A percentile compares a stretch with the other conserved stretches of the same genome.
These are phyloP conservation scores for Norana najaformis DNA, from an alignment of 2,888 invertebrate genomes.

Conservation along the genomic window DNA sequence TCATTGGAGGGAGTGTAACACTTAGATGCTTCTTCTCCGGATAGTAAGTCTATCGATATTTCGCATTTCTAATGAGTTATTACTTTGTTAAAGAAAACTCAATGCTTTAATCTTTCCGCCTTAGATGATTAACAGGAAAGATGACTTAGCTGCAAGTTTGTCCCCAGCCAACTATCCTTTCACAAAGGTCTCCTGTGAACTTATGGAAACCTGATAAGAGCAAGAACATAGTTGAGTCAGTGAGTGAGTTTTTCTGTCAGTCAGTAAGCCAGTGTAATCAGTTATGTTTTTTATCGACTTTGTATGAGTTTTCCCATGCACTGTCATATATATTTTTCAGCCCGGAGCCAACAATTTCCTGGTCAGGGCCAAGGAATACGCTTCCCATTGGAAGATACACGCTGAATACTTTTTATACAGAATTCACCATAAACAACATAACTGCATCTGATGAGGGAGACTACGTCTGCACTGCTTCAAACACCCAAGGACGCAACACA, in stretches of 20 bases:
- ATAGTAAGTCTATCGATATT: background rate
- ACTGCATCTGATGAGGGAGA: conserved; percentile 22
- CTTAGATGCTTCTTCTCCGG: background rate
- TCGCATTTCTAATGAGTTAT: no score
- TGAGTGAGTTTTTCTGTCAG: no score
- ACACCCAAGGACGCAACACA: background rate
- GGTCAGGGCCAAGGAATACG: conserved; percentile 9
- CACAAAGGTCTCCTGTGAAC: no score
- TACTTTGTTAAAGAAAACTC: no score
- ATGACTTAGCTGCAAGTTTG: no score
- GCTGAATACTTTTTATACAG: background rate
- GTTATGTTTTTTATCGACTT: no score
- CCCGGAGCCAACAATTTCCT: background rate
- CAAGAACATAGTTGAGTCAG: no score
- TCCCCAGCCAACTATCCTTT: no score
- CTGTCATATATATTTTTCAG: background rate
- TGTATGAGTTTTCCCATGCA: background rate
- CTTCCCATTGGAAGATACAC: background rate
- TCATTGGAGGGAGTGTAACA: conserved; percentile 14
- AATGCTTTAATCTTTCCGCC: no score
- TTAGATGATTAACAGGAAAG: no score
- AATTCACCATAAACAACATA: conserved; percentile 20
- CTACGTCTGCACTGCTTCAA: conserved; percentile 25
- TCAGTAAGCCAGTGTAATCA: no score
- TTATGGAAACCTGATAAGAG: no score